Conservation (phyloP, 2,888 invertebrate genomes). For the Belgica antarctica region DNA sequence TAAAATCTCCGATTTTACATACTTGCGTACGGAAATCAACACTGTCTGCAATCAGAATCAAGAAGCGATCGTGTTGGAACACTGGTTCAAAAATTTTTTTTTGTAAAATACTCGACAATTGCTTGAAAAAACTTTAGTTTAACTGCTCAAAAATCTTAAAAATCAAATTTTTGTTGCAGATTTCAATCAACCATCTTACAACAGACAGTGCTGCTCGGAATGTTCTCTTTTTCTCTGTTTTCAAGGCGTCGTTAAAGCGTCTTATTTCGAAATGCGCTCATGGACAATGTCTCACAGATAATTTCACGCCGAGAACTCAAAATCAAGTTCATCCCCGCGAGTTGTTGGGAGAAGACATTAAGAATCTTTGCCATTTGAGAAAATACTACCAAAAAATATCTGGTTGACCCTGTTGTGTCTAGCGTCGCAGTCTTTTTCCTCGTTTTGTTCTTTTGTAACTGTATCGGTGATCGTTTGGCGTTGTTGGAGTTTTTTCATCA, state of each 20-base stretch:
- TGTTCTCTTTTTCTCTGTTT: no score
- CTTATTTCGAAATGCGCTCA: not conserved
- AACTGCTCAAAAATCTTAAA: no score
- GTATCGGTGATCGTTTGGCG: conserved; percentile 5
- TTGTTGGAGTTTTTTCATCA: not conserved
- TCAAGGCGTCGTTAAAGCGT: not conserved
- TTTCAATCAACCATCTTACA: no score
- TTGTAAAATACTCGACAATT: no score
- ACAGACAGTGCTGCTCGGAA: not conserved
- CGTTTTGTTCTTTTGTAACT: conserved; percentile 24
- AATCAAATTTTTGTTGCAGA: no score
- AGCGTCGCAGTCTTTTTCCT: conserved; percentile 39
- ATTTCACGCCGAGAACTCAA: conserved; percentile 3
- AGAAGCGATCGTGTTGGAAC: no score
- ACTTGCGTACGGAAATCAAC: no score
- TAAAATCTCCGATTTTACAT: no score
- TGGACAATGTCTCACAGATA: not conserved
- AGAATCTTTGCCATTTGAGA: conserved; percentile 14
- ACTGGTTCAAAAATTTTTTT: no score
- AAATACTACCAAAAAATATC: conserved; percentile 36
- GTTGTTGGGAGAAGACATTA: not conserved
- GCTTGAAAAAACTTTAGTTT: no score
- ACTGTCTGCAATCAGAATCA: no score
- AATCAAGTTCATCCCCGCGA: conserved; percentile 18
- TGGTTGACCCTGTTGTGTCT: conserved; percentile 41